Evolutionary conservation across 35 echinoderm and acorn worm species (phyloP).

Genomic region (Ophioderma brevispina): DNA sequence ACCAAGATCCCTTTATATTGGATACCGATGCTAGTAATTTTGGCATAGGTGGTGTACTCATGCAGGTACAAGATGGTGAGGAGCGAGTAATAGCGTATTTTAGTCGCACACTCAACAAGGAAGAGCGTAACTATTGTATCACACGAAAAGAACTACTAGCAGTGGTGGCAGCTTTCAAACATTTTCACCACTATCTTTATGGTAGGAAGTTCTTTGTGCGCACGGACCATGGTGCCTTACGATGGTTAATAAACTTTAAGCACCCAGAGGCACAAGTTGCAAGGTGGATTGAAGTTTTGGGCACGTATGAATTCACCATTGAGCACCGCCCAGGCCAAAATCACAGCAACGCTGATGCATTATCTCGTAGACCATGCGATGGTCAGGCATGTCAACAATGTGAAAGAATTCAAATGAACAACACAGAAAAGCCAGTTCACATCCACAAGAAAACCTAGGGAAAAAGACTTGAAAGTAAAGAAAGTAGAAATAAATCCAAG

Average conservation of each 20-base stretch:
- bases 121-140: constrained; percentile 46
- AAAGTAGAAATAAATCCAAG: too few relatives aligned
- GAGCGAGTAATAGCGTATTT: constrained; percentile 39
- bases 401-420: too few relatives aligned
- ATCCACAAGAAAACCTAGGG: too few relatives aligned
- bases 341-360: constrained; percentile 53
- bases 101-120: constrained; percentile 12
- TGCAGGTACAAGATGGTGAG: constrained; percentile 42
- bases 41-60: constrained; percentile 43
- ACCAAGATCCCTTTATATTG: constrained; percentile 7
- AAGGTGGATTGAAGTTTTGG: constrained; percentile 44
- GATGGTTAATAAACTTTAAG: constrained; percentile 33
- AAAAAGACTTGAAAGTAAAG: too few relatives aligned
- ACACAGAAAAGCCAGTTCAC: too few relatives aligned
- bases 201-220: constrained; percentile 34
- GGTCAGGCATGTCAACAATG: too few relatives aligned
- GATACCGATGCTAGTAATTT: constrained; percentile 56
- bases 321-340: constrained; percentile 22
- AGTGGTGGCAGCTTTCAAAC: constrained; percentile 28
- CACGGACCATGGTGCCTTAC: constrained; percentile 50
- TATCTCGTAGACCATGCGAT: constrained; percentile 24
- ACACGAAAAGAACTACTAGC: constrained; percentile 45
- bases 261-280: constrained; percentile 18
- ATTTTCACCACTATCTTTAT: constrained; percentile 57
- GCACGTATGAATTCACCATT: constrained; percentile 35